phyloP scores from a whole-genome alignment of 2,888 invertebrate genomes.

The Drosophila mulleri region DNA sequence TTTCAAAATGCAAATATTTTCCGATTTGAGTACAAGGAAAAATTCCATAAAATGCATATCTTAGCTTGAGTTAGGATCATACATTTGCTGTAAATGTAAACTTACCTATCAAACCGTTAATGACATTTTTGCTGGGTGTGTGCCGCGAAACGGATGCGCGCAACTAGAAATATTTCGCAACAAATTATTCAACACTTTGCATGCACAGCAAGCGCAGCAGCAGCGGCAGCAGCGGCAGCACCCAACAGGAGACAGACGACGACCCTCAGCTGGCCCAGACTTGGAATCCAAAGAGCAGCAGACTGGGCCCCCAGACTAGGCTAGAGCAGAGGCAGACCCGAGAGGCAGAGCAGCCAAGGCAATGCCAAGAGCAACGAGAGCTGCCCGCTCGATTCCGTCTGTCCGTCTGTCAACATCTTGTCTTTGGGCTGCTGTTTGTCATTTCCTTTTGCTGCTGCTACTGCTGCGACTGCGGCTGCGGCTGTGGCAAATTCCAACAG shows the following conservation, averaged over 20 bases:
- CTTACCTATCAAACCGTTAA: not conserved
- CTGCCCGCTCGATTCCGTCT: conserved; percentile 31
- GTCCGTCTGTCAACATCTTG: conserved; percentile 70
- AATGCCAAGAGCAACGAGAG: conserved; percentile 9
- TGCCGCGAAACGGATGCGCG: conserved; percentile 53
- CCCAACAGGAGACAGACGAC: conserved; percentile 51
- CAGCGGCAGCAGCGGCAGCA: conserved; percentile 10
- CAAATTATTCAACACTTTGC: conserved; percentile 84
- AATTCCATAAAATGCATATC: too few species aligned
- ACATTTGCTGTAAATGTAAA: not conserved
- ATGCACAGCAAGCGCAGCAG: conserved; percentile 59
- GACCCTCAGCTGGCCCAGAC: conserved; percentile 62
- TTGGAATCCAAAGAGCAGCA: conserved; percentile 9
- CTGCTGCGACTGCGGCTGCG: conserved; percentile 27
- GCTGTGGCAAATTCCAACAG: conserved; percentile 62
- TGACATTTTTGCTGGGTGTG: conserved; percentile 56
- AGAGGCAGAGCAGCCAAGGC: conserved; percentile 10
- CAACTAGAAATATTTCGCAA: conserved; percentile 82
- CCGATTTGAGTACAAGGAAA: too few species aligned
- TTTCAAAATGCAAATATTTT: too few species aligned
- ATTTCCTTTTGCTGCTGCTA: conserved; percentile 65
- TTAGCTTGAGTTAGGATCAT: too few species aligned
- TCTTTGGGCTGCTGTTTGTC: conserved; percentile 72
- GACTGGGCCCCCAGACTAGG: conserved; percentile 10
- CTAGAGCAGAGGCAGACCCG: not conserved